Percentiles rank a stretch among this genome's conserved stretches.
Evolutionary conservation across 2,888 invertebrate species (phyloP).

Genomic region (Dryococelus australis): DNA sequence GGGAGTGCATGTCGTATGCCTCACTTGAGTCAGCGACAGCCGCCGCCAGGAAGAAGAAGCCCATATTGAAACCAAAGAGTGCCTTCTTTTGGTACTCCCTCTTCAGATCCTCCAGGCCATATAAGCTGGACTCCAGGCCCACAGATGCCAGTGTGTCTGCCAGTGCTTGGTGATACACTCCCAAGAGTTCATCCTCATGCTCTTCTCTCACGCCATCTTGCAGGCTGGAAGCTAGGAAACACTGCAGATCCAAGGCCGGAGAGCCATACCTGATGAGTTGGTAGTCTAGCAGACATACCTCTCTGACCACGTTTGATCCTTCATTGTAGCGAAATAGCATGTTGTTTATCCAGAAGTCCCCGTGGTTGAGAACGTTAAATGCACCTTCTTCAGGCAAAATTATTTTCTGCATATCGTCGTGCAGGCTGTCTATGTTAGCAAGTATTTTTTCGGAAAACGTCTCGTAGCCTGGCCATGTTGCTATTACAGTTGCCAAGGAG

Average conservation of each 20-base stretch:
- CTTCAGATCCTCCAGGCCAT: slow-evolving; percentile 41
- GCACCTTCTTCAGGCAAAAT: slow-evolving; percentile 27
- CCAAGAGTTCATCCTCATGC: slow-evolving; percentile 39
- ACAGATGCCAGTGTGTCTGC: slow-evolving; percentile 29
- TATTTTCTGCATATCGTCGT: neutral
- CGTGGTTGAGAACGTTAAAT: slow-evolving; percentile 43
- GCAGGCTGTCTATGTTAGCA: neutral
- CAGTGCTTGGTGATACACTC: slow-evolving; percentile 39
- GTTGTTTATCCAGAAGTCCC: slow-evolving; percentile 46
- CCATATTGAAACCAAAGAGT: slow-evolving; percentile 42
- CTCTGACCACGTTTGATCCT: slow-evolving; percentile 11
- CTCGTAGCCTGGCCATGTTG: slow-evolving; percentile 36
- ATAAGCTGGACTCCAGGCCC: slow-evolving; percentile 29
- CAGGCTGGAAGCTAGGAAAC: slow-evolving; percentile 43
- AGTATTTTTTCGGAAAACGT: slow-evolving; percentile 31
- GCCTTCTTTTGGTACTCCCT: slow-evolving; percentile 42
- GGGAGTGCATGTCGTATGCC: slow-evolving; percentile 31
- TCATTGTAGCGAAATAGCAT: slow-evolving; percentile 38
- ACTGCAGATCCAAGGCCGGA: slow-evolving; percentile 43
- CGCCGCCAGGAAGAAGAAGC: slow-evolving; percentile 37
- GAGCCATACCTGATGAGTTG: slow-evolving; percentile 43
- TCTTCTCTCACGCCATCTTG: slow-evolving; percentile 34
- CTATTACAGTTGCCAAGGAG: slow-evolving; percentile 27
- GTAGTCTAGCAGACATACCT: slow-evolving; percentile 44
- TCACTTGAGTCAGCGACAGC: slow-evolving; percentile 41